Percentiles rank a stretch among this genome's conserved stretches.
Evolutionary conservation across 2,888 invertebrate genomes (phyloP).

Genomic region (Pogonocherus hispidulus): DNA sequence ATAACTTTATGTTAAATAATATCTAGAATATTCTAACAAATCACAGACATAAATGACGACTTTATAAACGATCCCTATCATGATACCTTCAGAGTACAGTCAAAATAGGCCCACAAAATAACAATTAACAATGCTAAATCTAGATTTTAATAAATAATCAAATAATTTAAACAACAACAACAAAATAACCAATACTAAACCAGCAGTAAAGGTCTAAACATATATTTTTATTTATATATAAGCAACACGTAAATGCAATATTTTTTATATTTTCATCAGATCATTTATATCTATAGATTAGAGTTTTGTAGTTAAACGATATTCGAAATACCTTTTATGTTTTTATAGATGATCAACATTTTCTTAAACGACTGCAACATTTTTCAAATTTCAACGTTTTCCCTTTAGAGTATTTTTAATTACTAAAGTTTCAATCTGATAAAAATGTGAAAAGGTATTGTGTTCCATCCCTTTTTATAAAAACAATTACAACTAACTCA

Average conservation of each 20-base stretch:
- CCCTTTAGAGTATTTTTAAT: no score
- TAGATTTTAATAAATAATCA: no score
- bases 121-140: slow-evolving; percentile 12
- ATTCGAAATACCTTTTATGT: no score
- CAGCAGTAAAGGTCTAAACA: slow-evolving; percentile 25
- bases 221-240: slow-evolving; percentile 16
- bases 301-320: no score
- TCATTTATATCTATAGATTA: not conserved
- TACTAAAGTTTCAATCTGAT: no score
- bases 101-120: slow-evolving; percentile 14
- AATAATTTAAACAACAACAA: slow-evolving; percentile 2
- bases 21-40: slow-evolving; percentile 14
- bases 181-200: slow-evolving; percentile 17
- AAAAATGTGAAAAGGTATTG: no score
- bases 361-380: no score
- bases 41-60: slow-evolving; percentile 35
- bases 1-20: no score
- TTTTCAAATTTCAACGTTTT: no score
- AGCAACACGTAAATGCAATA: not conserved
- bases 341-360: no score
- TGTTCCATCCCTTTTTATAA: no score
- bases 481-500: no score
- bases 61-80: not conserved
- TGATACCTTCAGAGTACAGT: not conserved
- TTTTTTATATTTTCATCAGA: slow-evolving; percentile 6